Conservation (phyloP, 2,113 vertebrate genomes). For the Eulemur rufifrons region DNA sequence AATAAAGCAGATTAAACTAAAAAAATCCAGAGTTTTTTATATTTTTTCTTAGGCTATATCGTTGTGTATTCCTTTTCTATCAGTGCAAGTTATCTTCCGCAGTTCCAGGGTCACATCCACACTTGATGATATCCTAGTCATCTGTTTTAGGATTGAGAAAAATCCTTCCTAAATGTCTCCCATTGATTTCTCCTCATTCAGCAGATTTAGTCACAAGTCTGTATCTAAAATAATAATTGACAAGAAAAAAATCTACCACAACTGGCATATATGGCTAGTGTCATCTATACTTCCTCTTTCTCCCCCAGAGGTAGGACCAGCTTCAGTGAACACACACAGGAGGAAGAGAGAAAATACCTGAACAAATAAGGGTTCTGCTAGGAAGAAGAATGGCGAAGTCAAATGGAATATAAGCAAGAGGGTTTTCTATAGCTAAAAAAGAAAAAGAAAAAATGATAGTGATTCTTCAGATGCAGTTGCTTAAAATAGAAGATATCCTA, state of each 20-base stretch:
- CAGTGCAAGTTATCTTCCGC: background rate
- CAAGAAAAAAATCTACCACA: background rate
- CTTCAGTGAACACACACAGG: background rate
- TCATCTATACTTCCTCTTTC: background rate
- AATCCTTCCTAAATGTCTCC: background rate
- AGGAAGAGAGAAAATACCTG: background rate
- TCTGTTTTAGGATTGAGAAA: background rate
- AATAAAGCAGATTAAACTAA: background rate
- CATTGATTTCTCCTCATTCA: background rate
- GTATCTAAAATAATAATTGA: background rate
- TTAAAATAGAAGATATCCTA: background rate
- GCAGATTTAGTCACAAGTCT: background rate
- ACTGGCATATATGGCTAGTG: background rate
- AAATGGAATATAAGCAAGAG: background rate
- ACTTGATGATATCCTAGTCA: background rate
- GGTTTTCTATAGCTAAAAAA: background rate
- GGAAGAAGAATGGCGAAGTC: background rate
- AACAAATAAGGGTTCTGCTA: background rate
- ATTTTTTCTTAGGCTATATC: background rate
- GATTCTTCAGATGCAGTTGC: background rate
- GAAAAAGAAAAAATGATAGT: too few species aligned
- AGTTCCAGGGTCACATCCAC: background rate
- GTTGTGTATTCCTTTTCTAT: background rate
- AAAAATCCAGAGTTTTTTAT: background rate
- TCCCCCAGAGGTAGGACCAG: background rate